A percentile compares a stretch with the other conserved stretches of the same genome.
phyloP scores from a whole-genome alignment of 2,797 vertebrate species.

The Ctenochaetus hawaiiensis region DNA sequence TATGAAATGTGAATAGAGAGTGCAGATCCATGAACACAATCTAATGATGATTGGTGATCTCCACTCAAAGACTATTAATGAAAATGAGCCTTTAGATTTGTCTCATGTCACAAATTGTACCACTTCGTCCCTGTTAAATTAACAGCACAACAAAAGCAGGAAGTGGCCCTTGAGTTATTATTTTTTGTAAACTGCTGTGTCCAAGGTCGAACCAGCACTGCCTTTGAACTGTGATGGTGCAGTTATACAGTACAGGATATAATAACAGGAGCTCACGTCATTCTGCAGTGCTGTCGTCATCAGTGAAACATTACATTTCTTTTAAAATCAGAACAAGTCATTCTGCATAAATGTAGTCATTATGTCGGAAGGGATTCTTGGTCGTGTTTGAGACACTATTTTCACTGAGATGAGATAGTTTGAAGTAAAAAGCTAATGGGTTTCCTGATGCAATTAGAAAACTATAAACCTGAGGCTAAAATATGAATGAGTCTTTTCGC shows the following conservation, averaged over 20 bases:
- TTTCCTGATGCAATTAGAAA: conserved; percentile 49
- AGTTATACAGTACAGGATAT: neutral
- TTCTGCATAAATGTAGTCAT: conserved; percentile 29
- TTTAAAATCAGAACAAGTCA: conserved; percentile 17
- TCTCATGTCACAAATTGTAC: neutral
- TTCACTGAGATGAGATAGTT: conserved; percentile 25
- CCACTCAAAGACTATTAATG: neutral
- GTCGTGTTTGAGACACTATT: conserved; percentile 7
- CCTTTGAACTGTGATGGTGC: neutral
- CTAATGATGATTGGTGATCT: too few species aligned
- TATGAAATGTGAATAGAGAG: neutral
- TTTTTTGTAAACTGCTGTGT: neutral
- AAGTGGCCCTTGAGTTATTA: neutral
- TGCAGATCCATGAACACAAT: neutral
- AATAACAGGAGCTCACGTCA: neutral
- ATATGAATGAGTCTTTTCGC: conserved; percentile 32
- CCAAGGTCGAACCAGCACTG: neutral
- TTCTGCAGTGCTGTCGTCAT: neutral
- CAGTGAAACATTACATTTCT: conserved; percentile 8
- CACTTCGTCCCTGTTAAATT: neutral
- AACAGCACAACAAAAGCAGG: neutral
- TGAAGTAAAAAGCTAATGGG: conserved; percentile 28
- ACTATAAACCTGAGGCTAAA: conserved; percentile 36
- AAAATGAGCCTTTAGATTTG: neutral
- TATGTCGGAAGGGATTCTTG: neutral